A percentile compares a stretch with the other conserved stretches of the same genome.
phyloP scores from a whole-genome alignment of 53 echinoderm and acorn worm genomes.

The Holothuria leucospilota region DNA sequence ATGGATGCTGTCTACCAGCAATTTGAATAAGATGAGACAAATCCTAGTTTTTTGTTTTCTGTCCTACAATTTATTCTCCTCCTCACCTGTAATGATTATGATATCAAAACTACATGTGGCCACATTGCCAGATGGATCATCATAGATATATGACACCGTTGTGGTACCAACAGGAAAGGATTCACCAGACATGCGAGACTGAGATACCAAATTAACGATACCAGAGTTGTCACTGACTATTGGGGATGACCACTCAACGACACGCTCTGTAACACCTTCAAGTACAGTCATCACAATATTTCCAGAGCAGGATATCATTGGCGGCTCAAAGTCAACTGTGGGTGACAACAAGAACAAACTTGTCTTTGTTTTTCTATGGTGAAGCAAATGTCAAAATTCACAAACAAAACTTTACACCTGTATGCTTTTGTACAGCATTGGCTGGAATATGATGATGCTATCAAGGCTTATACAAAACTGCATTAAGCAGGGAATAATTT shows the following conservation, averaged over 20 bases:
- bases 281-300: slow-evolving; percentile 47
- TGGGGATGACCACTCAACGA: slow-evolving; percentile 45
- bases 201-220: slow-evolving; percentile 12
- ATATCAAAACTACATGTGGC: slow-evolving; percentile 64
- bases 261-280: slow-evolving; percentile 52
- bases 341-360: not conserved
- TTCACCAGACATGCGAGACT: slow-evolving; percentile 47
- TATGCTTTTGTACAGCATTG: no score
- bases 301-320: slow-evolving; percentile 52
- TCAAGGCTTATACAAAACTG: no score
- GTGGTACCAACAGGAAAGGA: slow-evolving; percentile 61
- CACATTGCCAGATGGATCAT: slow-evolving; percentile 52
- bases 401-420: no score
- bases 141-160: slow-evolving; percentile 52
- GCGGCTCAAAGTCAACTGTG: slow-evolving; percentile 56
- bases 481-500: no score
- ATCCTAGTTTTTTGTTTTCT: no score
- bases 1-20: no score
- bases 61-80: no score
- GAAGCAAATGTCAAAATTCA: no score
- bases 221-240: slow-evolving; percentile 76
- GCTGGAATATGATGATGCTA: no score
- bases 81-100: slow-evolving; percentile 62
- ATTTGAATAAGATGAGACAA: no score
- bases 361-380: not conserved